A percentile compares a stretch with the other conserved stretches of the same genome.
Evolutionary conservation across 2,888 invertebrate species (phyloP).

Genomic region (Empis livida): DNA sequence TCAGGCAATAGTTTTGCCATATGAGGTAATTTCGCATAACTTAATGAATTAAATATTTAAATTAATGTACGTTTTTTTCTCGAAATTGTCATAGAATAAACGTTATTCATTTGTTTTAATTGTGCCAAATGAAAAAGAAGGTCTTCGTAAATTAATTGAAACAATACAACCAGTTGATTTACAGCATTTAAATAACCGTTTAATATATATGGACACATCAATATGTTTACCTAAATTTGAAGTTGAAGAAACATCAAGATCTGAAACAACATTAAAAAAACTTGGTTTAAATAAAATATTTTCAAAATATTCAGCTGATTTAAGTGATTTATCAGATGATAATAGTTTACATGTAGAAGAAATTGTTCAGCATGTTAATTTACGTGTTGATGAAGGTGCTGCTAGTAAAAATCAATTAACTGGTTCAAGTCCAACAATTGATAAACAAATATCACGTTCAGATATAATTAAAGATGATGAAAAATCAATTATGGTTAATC

Average conservation of each 20-base stretch:
- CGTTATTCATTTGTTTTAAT: conserved; percentile 45
- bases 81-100: conserved; percentile 39
- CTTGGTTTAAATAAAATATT: conserved; percentile 48
- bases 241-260: conserved; percentile 49
- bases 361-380: conserved; percentile 50
- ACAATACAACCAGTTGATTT: conserved; percentile 39
- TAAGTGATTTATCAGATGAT: conserved; percentile 44
- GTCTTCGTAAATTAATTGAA: conserved; percentile 41
- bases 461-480: conserved; percentile 27
- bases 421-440: conserved; percentile 15
- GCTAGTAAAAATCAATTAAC: conserved; percentile 38
- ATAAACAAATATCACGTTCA: conserved; percentile 15
- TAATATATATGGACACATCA: conserved; percentile 30
- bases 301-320: conserved; percentile 42
- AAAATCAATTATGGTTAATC: conserved; percentile 40
- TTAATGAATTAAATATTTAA: no score
- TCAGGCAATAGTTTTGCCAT: conserved; percentile 58
- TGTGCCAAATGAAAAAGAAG: conserved; percentile 45
- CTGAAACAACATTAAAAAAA: conserved; percentile 43
- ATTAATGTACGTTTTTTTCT: not conserved
- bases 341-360: conserved; percentile 52
- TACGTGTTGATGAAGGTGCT: conserved; percentile 46
- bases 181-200: conserved; percentile 14
- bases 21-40: no score
- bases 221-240: conserved; percentile 47